Evolutionary conservation across 2,113 vertebrate species (phyloP), one percentile per base, ranked within the genome.

Genomic region (Athene noctua): DNA sequence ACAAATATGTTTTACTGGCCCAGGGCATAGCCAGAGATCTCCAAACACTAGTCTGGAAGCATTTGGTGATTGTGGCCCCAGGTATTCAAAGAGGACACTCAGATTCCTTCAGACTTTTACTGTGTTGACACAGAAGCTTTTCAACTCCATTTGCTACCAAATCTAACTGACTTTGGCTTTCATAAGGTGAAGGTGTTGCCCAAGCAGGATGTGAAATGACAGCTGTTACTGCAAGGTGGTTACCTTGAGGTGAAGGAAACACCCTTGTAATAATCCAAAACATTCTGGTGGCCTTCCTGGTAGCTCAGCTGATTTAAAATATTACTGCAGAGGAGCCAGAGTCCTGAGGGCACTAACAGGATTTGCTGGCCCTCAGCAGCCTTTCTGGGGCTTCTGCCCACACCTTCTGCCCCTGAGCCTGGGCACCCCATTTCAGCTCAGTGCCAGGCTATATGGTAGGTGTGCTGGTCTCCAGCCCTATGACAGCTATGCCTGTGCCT

Each of bases 361-460:
- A 5, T 90, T 90, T 80, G 25, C 16, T 7, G 42, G 29, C n/a
- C 44, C 61, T 40, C 16, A n/a, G 47, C 21, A 86, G n/a, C 40
- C 46, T 66, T 57, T 85, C 61, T 79, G n/a, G 38, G 27, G 21
- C 38, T 81, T 84, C 51, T 54, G 62, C 3, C 12, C 23, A 47
- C 11, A 62, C 27, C 22, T 88, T 61, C 32, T 72, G 20, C 15
- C 20, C 13, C 4, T 17, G n/a, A 40, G 26, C 44, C 57, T 55
- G 44, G 7, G n/a, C 73, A 8, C 2, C 9, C 13, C 36, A 32
- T 46, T 91, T 59, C 73, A 90, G 34, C 23, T 85, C 14, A 58
- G 47, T 3, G 1, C 6, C 4, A 3, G 40, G 59, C 36, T 75
- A 3, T 16, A 23, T 20, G 6, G 1, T 5, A 59, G 57, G 32